These are phyloP conservation scores for Ailuropoda melanoleuca DNA, from an alignment of 2,113 vertebrate genomes.

Conservation along the genomic window DNA sequence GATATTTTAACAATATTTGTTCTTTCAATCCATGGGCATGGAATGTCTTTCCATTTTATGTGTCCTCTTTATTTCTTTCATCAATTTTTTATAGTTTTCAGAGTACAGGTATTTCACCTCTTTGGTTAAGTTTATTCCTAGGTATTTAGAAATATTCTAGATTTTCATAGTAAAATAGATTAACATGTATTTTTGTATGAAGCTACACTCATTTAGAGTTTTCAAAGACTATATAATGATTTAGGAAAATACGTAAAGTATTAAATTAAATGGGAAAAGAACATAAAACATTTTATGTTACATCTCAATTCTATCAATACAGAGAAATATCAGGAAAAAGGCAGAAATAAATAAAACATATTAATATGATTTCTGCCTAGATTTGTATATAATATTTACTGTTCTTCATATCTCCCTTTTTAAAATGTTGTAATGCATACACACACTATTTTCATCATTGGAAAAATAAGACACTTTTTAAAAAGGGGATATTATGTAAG, in stretches of 20 bases:
- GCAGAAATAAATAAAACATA: neutral
- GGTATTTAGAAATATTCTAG: neutral
- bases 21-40: neutral
- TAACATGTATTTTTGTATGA: neutral
- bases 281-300: neutral
- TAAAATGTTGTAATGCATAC: neutral
- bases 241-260: neutral
- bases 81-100: neutral
- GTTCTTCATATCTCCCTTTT: neutral
- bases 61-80: neutral
- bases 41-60: neutral
- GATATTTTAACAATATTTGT: neutral
- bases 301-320: neutral
- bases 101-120: neutral
- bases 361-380: neutral
- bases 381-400: neutral
- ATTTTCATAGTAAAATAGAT: neutral
- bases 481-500: neutral
- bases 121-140: neutral
- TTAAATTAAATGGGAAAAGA: neutral
- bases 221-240: neutral
- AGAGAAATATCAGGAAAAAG: neutral
- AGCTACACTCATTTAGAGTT: neutral
- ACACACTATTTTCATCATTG: neutral
- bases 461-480: neutral